Base-by-base conservation (phyloP, 2,113 vertebrate genomes). In the Accipiter cooperii region DNA sequence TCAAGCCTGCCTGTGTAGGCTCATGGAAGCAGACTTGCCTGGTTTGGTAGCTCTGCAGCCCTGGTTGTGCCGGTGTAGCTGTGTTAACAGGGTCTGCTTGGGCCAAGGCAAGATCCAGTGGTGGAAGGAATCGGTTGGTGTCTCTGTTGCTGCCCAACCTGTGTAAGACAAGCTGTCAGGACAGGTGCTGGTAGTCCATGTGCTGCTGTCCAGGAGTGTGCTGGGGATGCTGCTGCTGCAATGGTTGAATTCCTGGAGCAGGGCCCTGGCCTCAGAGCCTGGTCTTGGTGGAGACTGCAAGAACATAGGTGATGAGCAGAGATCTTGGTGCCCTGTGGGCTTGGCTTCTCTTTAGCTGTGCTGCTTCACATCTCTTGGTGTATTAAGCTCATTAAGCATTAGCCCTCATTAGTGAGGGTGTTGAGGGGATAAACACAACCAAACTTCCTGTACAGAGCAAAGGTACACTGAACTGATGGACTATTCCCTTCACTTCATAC, bases 21-120 rank as follows among this genome's bases (percentile, higher is more conserved):
- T 20, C 10, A 2, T 10, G 42, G 46, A 24, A 31, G 20, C 0
- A 1, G 49, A 14, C 42, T 34, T 25, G 19, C 10, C 52, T 33
- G 34, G 31, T 78, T 11, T 65, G 60, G 36, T 12, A 26, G 31
- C 52, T 83, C 29, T 46, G 46, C 31, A 65, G 82, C 65, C 34
- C 38, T 60, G 57, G 36, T 16, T 63, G 36, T 70, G 71, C 80
- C 54, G n/a, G 38, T 28, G 29, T 38, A n/a, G 36, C 64, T 0
- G 0, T n/a, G 38, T 21, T 33, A 26, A 3, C 5, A 14, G 64
- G 24, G 29, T 25, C 47, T 69, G 47, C 34, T 65, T 65, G 40
- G 49, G 22, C n/a, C 52, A 21, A 47, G 71, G 49, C 34, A 38
- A 17, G 61, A 19, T 40, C 19, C 20, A 6, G 47, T 9, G 26